phyloP scores from a whole-genome alignment of 1,140 invertebrate genomes.

The Drosophila bocqueti region DNA sequence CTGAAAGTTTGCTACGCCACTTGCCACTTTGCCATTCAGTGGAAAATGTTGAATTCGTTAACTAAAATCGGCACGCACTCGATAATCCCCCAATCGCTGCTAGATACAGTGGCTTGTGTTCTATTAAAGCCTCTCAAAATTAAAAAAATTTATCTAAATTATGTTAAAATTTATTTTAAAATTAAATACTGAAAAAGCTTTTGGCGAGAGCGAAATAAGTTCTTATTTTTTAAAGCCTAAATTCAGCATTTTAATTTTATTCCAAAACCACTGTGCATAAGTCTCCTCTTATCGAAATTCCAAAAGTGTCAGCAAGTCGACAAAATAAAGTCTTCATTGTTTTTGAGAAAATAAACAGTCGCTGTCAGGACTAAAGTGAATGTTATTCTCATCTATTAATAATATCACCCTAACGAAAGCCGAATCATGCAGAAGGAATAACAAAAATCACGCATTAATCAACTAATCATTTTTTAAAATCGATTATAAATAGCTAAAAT shows the following conservation, averaged over 20 bases:
- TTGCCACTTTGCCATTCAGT: conserved; percentile 43
- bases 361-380: background rate
- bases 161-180: background rate
- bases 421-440: background rate
- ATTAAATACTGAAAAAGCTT: too few species aligned
- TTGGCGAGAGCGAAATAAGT: background rate
- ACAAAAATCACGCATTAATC: conserved; percentile 6
- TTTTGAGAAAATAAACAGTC: conserved; percentile 3
- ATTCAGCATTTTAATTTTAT: background rate
- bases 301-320: conserved; percentile 9
- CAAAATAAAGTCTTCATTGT: background rate
- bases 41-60: conserved; percentile 38
- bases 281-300: background rate
- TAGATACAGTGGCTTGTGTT: conserved; percentile 11
- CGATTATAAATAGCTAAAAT: conserved; percentile 9
- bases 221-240: background rate
- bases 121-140: background rate
- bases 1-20: conserved; percentile 25
- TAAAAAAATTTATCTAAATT: background rate
- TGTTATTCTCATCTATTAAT: background rate
- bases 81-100: conserved; percentile 39
- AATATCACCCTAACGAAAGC: background rate
- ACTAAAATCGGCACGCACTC: conserved; percentile 49
- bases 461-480: conserved; percentile 19
- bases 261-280: background rate